Base-by-base conservation (phyloP, 2,888 invertebrate species). In the Euzophera pinguis region DNA sequence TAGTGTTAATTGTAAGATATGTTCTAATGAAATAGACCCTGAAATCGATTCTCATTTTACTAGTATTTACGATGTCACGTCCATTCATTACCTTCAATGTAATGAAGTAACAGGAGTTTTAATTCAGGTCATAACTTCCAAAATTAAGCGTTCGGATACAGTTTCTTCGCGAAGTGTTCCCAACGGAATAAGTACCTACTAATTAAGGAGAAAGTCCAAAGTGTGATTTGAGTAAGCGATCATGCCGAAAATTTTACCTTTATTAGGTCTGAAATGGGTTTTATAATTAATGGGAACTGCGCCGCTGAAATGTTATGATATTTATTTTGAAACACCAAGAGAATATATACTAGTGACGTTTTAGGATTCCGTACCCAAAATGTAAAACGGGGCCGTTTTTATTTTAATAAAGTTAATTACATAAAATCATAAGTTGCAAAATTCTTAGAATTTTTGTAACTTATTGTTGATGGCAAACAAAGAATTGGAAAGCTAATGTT, bases 71-170 rank as follows among this genome's bases (percentile, higher is more conserved):
- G 4, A n/a, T 10, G 17, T 41, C 17, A 22, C 9, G 17, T 41
- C 41, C n/a, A 17, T 3, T 16, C 0, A n/a, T 41, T 16, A n/a
- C n/a, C 10, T 10, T 2, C 32, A 32, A 51, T 35, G 8, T 37
- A 43, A 35, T 12, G 16, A 9, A 35, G 22, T 22, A 22, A 22
- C 22, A 22, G 22, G 22, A 22, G 22, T 43, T 43, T 43, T 37
- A 43, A 43, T 37, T 51, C 16, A 22, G 50, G 50, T 42, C 13
- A 35, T 43, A 43, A 43, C 27, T 51, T 50, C 22, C 22, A 35
- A 51, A 37, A 45, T 43, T 51, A 42, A 16, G 13, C 22, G 22
- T 35, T 34, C 17, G 2, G 9, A 39, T 27, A 29, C 14, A 32
- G 14, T 39, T 50, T 38, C 51, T 43, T 37, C n/a, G 13, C 9